These are phyloP conservation scores for Caenorhabditis sinica DNA, from an alignment of 2,888 invertebrate species.

Conservation along the genomic window DNA sequence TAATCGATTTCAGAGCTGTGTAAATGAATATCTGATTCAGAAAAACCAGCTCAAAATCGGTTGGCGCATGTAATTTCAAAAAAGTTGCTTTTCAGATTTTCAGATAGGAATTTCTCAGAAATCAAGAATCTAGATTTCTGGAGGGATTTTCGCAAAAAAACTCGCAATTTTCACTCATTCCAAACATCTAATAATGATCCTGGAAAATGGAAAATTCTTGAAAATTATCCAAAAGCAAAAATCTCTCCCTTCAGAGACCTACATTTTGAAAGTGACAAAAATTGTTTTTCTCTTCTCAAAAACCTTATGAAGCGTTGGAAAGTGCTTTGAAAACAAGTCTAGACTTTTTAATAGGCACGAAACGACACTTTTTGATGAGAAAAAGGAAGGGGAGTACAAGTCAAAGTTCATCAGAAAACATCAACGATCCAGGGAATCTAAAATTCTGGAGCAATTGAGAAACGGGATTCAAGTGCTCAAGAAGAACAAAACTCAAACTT, in stretches of 20 bases:
- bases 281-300: not conserved
- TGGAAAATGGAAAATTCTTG: not conserved
- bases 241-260: too few relatives aligned
- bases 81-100: too few relatives aligned
- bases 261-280: not conserved
- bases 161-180: too few relatives aligned
- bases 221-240: too few relatives aligned
- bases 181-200: not conserved
- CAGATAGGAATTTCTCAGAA: too few relatives aligned
- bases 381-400: not conserved
- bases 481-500: conserved; percentile 8
- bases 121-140: too few relatives aligned
- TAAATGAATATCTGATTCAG: too few relatives aligned
- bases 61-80: too few relatives aligned
- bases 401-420: conserved; percentile 2
- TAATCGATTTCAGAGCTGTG: too few relatives aligned
- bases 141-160: too few relatives aligned
- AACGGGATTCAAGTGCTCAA: not conserved
- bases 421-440: not conserved
- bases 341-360: not conserved
- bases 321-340: not conserved
- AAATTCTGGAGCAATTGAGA: not conserved
- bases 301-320: not conserved
- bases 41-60: too few relatives aligned
- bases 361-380: not conserved